Base-by-base conservation (phyloP, 1,140 invertebrate species). In the Agraylea sexmaculata region DNA sequence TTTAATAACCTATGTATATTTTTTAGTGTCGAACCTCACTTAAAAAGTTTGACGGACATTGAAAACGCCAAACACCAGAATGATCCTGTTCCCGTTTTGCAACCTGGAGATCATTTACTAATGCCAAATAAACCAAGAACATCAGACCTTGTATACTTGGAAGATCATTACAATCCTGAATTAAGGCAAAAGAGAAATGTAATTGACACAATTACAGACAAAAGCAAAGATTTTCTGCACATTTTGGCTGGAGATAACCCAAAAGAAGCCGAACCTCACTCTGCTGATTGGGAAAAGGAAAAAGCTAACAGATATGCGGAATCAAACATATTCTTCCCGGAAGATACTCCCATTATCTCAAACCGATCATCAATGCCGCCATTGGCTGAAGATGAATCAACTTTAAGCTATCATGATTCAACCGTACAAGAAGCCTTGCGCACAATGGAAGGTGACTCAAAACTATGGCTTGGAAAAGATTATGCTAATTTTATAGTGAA, bases 401-500 rank as follows among this genome's bases (percentile, higher is more conserved):
- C 33, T 6, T 0, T 57, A 56, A 19, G 62, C 62, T 0, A 58
- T 60, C 8, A 66, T 55, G 7, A 49, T 18, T 58, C 64, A 37
- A 53, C 52, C 4, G 62, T 62, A 0, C 59, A 65, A 47, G 58
- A 66, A 35, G 54, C 52, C 3, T 40, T 65, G 16, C 60, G 64
- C 37, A 59, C 45, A 0, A 49, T 60, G 4, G 29, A 74, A 47
- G 74, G 76, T 1, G 75, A 77, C 31, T 71, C 81, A 0, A 96
- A 95, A 59, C 66, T 91, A n/a, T 99, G 94, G 94, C 77, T 94
- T 28, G 94, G 93, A 21, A 96, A 98, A 64, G 94, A 99, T 61
- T 99, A 99, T 56, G 81, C 80, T 4, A 99, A 98, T 66, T 97
- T 96, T 59, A 95, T 98, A 50, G 81, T 91, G n/a, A 95, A 96